Percentiles rank a stretch among this genome's conserved stretches.
Evolutionary conservation across 2,888 invertebrate species (phyloP).

Genomic region (Camptogramma bilineatum): DNA sequence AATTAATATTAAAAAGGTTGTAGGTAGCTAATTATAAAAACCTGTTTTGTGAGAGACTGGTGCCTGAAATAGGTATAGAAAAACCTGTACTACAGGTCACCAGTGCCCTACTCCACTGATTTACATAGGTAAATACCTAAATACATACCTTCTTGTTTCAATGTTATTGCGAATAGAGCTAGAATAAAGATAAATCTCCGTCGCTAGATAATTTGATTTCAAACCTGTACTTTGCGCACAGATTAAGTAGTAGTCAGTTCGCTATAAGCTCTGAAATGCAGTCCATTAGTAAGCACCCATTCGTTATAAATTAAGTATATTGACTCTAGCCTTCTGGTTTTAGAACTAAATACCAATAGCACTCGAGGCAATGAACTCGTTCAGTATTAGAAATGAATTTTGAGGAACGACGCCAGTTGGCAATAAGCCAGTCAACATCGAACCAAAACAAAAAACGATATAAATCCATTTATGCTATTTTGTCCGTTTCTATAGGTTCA

Average conservation of each 20-base stretch:
- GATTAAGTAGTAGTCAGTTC: neutral
- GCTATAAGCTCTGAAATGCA: neutral
- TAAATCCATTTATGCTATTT: neutral
- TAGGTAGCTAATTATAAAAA: no score
- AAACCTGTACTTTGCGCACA: neutral
- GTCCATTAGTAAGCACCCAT: neutral
- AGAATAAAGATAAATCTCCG: no score
- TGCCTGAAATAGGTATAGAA: no score
- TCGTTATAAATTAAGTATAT: conserved; percentile 9
- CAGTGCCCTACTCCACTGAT: no score
- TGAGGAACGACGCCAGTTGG: conserved; percentile 33
- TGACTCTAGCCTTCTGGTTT: conserved; percentile 8
- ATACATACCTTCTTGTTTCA: no score
- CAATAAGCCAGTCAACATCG: conserved; percentile 28
- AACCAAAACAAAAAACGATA: conserved; percentile 18
- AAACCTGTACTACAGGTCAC: no score
- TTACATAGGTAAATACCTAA: no score
- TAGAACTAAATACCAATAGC: conserved; percentile 20
- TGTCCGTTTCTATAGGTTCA: neutral
- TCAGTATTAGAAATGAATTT: conserved; percentile 30
- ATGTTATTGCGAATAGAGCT: no score
- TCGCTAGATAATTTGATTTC: neutral
- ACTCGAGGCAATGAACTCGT: conserved; percentile 32
- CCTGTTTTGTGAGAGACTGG: no score
- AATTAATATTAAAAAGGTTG: no score